A percentile compares a stretch with the other conserved stretches of the same genome.
Evolutionary conservation across 2,797 vertebrate species (phyloP).

Genomic region (Pipistrellus pipistrellus): DNA sequence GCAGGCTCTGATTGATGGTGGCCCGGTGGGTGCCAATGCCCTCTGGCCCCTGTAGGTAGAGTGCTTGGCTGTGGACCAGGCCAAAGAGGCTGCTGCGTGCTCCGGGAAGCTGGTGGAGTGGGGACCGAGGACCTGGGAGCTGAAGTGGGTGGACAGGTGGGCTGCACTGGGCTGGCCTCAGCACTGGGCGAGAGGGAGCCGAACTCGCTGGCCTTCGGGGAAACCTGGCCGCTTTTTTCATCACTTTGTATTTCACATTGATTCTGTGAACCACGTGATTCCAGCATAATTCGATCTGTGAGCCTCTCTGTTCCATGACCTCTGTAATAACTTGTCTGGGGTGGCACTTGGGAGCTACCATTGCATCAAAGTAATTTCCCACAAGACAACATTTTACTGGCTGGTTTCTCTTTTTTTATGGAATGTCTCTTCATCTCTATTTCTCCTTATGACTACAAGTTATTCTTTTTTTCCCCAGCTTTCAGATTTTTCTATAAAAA

Average conservation of each 20-base stretch:
- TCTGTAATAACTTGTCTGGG: background rate
- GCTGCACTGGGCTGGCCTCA: background rate
- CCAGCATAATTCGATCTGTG: background rate
- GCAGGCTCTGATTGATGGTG: conserved; percentile 91
- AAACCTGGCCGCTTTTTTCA: conserved; percentile 83
- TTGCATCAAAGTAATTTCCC: background rate
- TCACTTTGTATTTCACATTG: background rate
- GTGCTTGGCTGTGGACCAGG: conserved; percentile 71
- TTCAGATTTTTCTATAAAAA: conserved; percentile 50
- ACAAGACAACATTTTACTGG: background rate
- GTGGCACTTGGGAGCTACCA: background rate
- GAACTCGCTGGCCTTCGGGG: conserved; percentile 47
- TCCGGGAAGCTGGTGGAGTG: conserved; percentile 79
- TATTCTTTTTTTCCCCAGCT: background rate
- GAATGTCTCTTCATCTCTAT: conserved; percentile 15
- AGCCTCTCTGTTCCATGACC: background rate
- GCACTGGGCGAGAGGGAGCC: background rate
- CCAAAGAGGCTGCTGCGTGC: conserved; percentile 85
- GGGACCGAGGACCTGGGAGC: conserved; percentile 87
- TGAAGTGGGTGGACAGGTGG: conserved; percentile 74
- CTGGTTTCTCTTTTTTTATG: background rate
- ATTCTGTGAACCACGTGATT: background rate
- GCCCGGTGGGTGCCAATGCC: conserved; percentile 90
- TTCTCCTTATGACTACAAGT: conserved; percentile 3
- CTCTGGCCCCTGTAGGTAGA: background rate